Conservation (phyloP, 1,140 invertebrate genomes). For the Calosoma granatense region DNA sequence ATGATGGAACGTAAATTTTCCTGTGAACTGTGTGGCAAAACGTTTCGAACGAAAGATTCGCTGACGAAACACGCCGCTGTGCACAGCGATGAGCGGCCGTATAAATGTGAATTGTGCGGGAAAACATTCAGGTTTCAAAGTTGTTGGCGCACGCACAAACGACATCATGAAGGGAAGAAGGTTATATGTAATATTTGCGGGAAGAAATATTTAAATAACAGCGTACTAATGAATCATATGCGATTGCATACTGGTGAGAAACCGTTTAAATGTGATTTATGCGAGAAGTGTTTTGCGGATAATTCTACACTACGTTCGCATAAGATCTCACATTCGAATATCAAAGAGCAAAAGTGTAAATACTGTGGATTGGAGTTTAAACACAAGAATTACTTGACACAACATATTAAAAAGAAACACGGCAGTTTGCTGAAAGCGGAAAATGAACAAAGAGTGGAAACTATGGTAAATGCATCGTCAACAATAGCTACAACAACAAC, state of each 20-base stretch:
- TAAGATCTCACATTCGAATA: not conserved
- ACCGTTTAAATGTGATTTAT: slow-evolving; percentile 46
- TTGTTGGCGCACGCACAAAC: slow-evolving; percentile 15
- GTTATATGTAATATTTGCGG: slow-evolving; percentile 14
- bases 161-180: slow-evolving; percentile 16
- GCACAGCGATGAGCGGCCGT: slow-evolving; percentile 53
- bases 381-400: not conserved
- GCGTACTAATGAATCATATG: slow-evolving; percentile 18
- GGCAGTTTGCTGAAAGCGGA: not conserved
- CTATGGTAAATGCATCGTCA: too few relatives aligned
- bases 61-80: slow-evolving; percentile 42
- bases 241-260: slow-evolving; percentile 41
- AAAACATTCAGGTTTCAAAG: slow-evolving; percentile 44
- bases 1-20: slow-evolving; percentile 19
- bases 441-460: not conserved
- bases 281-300: slow-evolving; percentile 44
- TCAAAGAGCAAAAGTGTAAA: not conserved
- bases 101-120: slow-evolving; percentile 56
- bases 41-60: not conserved
- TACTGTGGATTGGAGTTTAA: slow-evolving; percentile 1
- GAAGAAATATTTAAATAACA: slow-evolving; percentile 10
- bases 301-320: not conserved
- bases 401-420: slow-evolving; percentile 5
- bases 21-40: slow-evolving; percentile 18
- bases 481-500: too few relatives aligned